Evolutionary conservation across 2,797 vertebrate genomes (phyloP).

Genomic region (Poliocrania exsul): DNA sequence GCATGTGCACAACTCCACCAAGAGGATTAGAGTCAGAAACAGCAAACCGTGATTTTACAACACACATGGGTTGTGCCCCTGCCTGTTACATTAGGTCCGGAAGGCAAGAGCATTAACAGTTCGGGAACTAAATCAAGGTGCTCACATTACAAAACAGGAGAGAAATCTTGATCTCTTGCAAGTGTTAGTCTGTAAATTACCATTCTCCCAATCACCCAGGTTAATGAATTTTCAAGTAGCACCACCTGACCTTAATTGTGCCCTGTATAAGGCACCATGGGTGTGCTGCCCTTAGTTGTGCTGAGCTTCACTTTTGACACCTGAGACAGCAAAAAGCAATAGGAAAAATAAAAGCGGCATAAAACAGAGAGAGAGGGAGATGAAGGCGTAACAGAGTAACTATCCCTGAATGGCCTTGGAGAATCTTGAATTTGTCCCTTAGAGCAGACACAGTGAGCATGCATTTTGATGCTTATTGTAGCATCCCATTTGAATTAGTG

Average conservation of each 20-base stretch:
- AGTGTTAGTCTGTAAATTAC: slow-evolving; percentile 76
- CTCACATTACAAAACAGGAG: slow-evolving; percentile 14
- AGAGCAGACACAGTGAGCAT: not conserved
- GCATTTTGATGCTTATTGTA: not conserved
- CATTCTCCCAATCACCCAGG: slow-evolving; percentile 71
- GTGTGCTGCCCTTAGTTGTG: slow-evolving; percentile 79
- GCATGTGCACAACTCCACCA: not conserved
- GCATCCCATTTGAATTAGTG: not conserved
- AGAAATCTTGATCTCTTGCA: slow-evolving; percentile 60
- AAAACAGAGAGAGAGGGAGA: slow-evolving; percentile 59
- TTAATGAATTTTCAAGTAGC: slow-evolving; percentile 76
- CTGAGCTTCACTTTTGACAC: slow-evolving; percentile 85
- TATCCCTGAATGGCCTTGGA: not conserved
- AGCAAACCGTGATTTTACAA: not conserved
- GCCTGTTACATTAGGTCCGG: not conserved
- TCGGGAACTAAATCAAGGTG: slow-evolving; percentile 30
- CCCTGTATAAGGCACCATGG: slow-evolving; percentile 86
- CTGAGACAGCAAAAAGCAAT: slow-evolving; percentile 84
- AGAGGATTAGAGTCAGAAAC: slow-evolving; percentile 25
- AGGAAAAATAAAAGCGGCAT: slow-evolving; percentile 75
- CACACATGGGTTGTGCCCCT: not conserved
- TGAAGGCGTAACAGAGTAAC: slow-evolving; percentile 4
- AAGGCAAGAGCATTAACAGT: not conserved
- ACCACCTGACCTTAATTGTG: slow-evolving; percentile 90
- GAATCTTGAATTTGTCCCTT: not conserved